Conservation (phyloP, 2,113 vertebrate species). For the Neotoma lepida region DNA sequence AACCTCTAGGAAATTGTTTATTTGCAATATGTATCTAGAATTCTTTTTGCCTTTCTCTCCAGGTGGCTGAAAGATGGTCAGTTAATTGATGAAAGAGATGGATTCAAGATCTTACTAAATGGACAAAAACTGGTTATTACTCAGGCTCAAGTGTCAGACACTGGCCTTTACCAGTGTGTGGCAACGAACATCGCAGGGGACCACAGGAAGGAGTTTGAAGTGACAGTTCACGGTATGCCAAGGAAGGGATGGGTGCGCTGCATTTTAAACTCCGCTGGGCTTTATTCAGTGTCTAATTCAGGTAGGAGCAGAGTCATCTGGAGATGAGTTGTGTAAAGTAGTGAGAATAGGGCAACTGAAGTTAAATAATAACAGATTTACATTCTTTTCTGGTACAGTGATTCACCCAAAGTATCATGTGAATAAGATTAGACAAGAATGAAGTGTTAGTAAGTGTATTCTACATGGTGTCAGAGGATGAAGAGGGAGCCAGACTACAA, state of each 20-base stretch:
- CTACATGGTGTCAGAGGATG: background rate
- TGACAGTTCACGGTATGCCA: slow-evolving; percentile 92
- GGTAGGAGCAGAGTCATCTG: background rate
- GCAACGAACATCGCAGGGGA: slow-evolving; percentile 93
- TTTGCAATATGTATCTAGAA: background rate
- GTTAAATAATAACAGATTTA: background rate
- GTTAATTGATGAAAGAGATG: slow-evolving; percentile 85
- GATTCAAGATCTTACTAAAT: slow-evolving; percentile 86
- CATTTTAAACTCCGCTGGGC: background rate
- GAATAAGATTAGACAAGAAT: background rate
- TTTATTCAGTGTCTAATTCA: slow-evolving; percentile 6
- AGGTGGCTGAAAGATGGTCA: slow-evolving; percentile 96
- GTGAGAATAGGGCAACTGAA: background rate
- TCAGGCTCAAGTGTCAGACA: slow-evolving; percentile 91
- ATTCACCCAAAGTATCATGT: background rate
- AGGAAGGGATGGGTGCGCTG: background rate
- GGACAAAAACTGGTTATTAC: slow-evolving; percentile 91
- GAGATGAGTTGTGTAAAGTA: background rate
- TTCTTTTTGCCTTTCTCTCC: slow-evolving; percentile 56
- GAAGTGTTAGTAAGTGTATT: background rate
- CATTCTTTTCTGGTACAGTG: background rate
- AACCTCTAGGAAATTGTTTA: background rate
- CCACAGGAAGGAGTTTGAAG: slow-evolving; percentile 89
- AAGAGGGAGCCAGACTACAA: background rate
- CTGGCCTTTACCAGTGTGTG: slow-evolving; percentile 92